A percentile compares a stretch with the other conserved stretches of the same genome.
Conservation (phyloP, 2,797 vertebrate genomes). For the Menidia menidia region DNA sequence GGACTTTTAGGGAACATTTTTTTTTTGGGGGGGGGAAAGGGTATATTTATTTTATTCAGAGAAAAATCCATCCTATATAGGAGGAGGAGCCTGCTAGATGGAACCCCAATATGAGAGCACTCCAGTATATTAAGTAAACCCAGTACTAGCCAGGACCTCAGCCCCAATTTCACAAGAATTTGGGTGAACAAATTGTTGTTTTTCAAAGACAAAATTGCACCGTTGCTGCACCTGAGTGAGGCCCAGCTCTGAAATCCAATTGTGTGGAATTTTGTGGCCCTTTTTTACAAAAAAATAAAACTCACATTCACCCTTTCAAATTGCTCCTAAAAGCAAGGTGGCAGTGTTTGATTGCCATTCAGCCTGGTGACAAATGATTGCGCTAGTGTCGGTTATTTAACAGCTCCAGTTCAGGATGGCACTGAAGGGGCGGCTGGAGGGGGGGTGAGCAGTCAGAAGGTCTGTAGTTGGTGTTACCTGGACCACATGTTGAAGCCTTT, state of each 20-base stretch:
- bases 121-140: not conserved
- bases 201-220: no score
- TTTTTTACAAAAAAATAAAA: not conserved
- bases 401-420: not conserved
- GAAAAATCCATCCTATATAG: no score
- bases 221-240: no score
- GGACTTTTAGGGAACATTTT: conserved; percentile 22
- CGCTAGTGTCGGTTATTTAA: not conserved
- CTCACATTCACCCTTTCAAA: not conserved
- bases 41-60: not conserved
- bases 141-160: not conserved
- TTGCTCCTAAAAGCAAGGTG: not conserved
- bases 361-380: not conserved
- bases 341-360: not conserved
- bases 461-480: not conserved
- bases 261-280: not conserved
- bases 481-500: not conserved
- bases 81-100: not conserved
- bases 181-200: not conserved
- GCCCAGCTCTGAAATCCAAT: not conserved
- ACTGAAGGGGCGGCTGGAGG: not conserved
- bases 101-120: not conserved
- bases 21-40: not conserved
- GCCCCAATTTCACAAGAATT: not conserved
- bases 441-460: not conserved